Percentiles rank a stretch among this genome's conserved stretches.
Conservation (phyloP, 2,797 vertebrate genomes). For the Sebastiscus tertius region DNA sequence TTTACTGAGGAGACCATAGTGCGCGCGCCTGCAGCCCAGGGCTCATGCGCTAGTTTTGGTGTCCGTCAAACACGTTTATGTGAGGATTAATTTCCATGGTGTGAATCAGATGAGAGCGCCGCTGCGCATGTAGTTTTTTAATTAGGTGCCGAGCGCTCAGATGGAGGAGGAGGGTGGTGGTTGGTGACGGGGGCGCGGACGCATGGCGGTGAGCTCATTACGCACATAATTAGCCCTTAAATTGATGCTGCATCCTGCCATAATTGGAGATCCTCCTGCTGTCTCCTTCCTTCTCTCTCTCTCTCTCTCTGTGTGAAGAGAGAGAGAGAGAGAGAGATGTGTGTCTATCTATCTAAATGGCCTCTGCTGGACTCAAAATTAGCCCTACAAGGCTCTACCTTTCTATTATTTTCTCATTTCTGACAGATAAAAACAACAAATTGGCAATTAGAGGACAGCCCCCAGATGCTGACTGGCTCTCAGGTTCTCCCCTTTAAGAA, state of each 20-base stretch:
- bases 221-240: constrained; percentile 98
- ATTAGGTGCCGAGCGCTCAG: constrained; percentile 93
- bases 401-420: constrained; percentile 43
- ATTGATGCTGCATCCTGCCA: constrained; percentile 96
- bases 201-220: constrained; percentile 94
- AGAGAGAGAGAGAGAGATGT: neutral
- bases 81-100: constrained; percentile 97
- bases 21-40: neutral
- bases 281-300: constrained; percentile 75
- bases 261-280: constrained; percentile 95
- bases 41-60: constrained; percentile 44
- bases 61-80: constrained; percentile 93
- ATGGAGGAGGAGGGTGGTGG: constrained; percentile 82
- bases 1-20: constrained; percentile 18
- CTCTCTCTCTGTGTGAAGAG: constrained; percentile 5
- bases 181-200: constrained; percentile 92
- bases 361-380: constrained; percentile 39
- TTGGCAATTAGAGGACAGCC: constrained; percentile 33
- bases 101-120: constrained; percentile 94
- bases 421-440: constrained; percentile 41
- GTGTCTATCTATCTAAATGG: constrained; percentile 27
- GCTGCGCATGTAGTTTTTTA: constrained; percentile 97
- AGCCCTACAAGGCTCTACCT: constrained; percentile 18
- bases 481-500: neutral
- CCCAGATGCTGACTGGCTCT: constrained; percentile 6